phyloP scores from a whole-genome alignment of 2,797 vertebrate genomes.

The Loris lydekkerianus region DNA sequence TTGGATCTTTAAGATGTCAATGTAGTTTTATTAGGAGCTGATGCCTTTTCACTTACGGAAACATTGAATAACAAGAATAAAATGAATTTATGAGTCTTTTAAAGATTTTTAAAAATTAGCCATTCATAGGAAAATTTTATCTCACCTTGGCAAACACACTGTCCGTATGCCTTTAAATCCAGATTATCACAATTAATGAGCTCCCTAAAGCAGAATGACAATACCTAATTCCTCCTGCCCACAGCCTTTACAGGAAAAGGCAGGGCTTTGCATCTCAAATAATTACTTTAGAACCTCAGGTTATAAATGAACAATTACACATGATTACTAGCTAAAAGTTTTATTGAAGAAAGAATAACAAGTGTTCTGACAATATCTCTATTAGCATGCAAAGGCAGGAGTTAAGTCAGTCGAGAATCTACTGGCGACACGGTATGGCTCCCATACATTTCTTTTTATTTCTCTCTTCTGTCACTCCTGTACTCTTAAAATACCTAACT shows the following conservation, averaged over 20 bases:
- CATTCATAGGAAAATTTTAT: conserved; percentile 39
- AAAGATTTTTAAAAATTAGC: conserved; percentile 58
- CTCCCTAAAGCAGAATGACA: not conserved
- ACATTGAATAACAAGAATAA: conserved; percentile 65
- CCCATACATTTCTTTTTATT: conserved; percentile 13
- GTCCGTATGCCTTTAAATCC: conserved; percentile 48
- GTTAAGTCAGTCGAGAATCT: not conserved
- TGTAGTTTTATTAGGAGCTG: conserved; percentile 46
- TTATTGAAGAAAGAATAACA: conserved; percentile 59
- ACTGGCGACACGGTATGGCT: not conserved
- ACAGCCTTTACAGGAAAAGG: conserved; percentile 39
- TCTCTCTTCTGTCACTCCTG: not conserved
- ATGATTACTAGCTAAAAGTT: conserved; percentile 41
- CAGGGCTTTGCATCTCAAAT: not conserved
- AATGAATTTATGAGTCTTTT: conserved; percentile 63
- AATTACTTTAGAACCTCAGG: conserved; percentile 50
- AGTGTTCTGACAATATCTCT: not conserved
- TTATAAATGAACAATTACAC: conserved; percentile 63
- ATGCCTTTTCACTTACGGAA: conserved; percentile 63
- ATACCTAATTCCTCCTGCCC: not conserved
- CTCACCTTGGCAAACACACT: conserved; percentile 63
- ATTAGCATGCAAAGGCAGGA: conserved; percentile 29
- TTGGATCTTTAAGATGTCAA: conserved; percentile 33
- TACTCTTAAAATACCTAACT: not conserved
- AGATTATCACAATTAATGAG: conserved; percentile 47